phyloP scores from a whole-genome alignment of 2,797 vertebrate genomes.

The Sebastes wilsoni region DNA sequence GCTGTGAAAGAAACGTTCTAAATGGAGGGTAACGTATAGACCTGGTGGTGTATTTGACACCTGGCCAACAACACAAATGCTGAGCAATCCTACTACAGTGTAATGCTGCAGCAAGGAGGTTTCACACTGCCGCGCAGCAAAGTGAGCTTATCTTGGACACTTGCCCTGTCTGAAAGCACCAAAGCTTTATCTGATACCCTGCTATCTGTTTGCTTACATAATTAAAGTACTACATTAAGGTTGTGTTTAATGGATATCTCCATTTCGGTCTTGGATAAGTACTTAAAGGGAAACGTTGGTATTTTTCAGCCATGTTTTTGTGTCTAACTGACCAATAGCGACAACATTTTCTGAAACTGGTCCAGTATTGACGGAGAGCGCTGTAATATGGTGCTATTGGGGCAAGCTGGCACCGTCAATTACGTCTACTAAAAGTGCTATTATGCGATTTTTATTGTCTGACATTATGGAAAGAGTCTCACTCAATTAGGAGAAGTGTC shows the following conservation, averaged over 20 bases:
- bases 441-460: too few relatives aligned
- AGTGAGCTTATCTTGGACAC: not conserved
- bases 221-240: not conserved
- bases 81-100: constrained; percentile 1
- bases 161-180: not conserved
- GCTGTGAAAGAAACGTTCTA: not conserved
- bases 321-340: not conserved
- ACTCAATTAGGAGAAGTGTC: too few relatives aligned
- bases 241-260: not conserved
- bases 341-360: not conserved
- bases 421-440: too few relatives aligned
- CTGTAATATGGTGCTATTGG: too few relatives aligned
- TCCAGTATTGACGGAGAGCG: not conserved
- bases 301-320: not conserved
- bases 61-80: constrained; percentile 9
- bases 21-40: not conserved
- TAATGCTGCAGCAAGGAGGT: constrained; percentile 11
- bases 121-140: not conserved
- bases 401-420: too few relatives aligned
- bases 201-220: not conserved
- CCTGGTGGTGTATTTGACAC: constrained; percentile 17
- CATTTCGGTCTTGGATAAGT: not conserved
- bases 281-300: not conserved
- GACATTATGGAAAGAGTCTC: too few relatives aligned
- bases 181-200: not conserved